phyloP scores from a whole-genome alignment of 2,113 vertebrate species.

The Brachypteracias leptosomus region DNA sequence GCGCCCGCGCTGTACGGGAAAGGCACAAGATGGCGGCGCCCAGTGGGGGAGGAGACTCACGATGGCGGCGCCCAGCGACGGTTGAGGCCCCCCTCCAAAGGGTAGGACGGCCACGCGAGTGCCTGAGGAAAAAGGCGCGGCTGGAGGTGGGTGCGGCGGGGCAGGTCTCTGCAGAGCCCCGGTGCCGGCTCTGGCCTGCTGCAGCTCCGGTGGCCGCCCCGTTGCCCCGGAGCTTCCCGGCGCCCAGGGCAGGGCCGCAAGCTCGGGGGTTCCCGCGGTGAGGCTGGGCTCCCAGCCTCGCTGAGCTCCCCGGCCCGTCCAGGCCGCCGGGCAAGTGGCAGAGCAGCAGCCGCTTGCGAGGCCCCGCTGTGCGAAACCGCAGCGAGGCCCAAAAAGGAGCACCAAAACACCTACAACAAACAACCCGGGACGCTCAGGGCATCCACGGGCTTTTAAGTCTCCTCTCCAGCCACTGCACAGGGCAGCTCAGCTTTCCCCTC shows the following conservation, averaged over 20 bases:
- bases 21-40: slow-evolving; percentile 44
- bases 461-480: rapidly evolving
- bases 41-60: not conserved
- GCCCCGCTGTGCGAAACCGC: too few relatives aligned
- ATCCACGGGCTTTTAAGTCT: not conserved
- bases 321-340: not conserved
- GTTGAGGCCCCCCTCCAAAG: not conserved
- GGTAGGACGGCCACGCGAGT: rapidly evolving
- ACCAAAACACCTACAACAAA: not conserved
- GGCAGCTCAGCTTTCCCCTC: not conserved
- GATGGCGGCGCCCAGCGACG: slow-evolving; percentile 50
- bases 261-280: rapidly evolving
- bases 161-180: rapidly evolving
- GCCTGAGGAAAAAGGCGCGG: not conserved
- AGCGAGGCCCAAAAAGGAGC: too few relatives aligned
- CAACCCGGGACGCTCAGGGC: rapidly evolving
- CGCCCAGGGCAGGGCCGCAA: not conserved
- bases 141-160: not conserved
- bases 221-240: not conserved
- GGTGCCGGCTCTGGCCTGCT: rapidly evolving
- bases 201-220: not conserved
- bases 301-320: not conserved
- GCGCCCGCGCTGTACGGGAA: slow-evolving; percentile 14
- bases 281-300: rapidly evolving
- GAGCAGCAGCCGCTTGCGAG: too few relatives aligned